Conservation (phyloP, 1,140 invertebrate genomes). For the Drosophila parvula region DNA sequence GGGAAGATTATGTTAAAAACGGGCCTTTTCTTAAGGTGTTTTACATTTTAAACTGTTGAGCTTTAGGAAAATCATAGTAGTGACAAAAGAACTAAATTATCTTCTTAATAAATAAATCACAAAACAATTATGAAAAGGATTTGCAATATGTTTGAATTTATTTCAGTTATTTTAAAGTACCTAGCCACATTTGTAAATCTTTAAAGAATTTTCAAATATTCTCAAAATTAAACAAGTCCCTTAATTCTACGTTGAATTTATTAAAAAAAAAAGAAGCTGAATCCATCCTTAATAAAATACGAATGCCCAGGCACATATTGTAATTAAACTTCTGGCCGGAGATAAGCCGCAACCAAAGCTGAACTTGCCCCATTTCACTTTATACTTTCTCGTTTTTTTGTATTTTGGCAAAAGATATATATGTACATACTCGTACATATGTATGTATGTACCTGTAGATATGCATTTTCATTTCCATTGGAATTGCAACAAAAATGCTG, state of each 20-base stretch:
- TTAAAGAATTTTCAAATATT: no score
- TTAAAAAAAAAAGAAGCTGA: background rate
- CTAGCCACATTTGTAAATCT: background rate
- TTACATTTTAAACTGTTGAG: background rate
- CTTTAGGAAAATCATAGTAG: no score
- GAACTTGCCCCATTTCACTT: slow-evolving; percentile 42
- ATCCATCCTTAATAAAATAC: background rate
- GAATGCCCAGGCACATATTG: slow-evolving; percentile 11
- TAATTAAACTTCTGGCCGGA: slow-evolving; percentile 46
- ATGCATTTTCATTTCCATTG: slow-evolving; percentile 30
- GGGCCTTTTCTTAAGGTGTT: no score
- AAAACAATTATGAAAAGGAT: background rate
- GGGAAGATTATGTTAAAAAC: background rate
- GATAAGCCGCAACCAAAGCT: slow-evolving; percentile 37
- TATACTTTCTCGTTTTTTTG: slow-evolving; percentile 4
- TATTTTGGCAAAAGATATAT: slow-evolving; percentile 8
- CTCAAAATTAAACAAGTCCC: background rate
- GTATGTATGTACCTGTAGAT: background rate
- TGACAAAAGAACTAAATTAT: background rate
- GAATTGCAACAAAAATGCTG: slow-evolving; percentile 58
- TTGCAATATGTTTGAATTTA: no score
- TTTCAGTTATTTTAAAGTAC: background rate
- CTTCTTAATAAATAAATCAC: background rate
- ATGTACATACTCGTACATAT: no score
- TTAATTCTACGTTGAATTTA: background rate